Conservation (phyloP, 92 coral and sea anemone species). For the Desmophyllum pertusum region DNA sequence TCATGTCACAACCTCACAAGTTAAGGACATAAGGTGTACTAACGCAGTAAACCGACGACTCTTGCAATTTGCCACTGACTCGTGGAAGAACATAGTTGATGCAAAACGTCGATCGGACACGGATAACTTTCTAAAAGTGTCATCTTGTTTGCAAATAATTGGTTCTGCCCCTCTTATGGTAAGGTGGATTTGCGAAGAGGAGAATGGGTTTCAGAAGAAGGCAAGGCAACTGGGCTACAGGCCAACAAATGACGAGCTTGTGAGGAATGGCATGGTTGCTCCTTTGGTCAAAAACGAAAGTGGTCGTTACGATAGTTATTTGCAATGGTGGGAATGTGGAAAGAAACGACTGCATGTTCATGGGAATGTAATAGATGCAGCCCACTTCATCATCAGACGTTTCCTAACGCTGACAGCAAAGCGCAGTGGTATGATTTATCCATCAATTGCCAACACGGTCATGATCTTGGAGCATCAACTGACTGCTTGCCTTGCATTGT, state of each 20-base stretch:
- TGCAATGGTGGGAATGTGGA: constrained; percentile 75
- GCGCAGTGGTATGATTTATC: constrained; percentile 51
- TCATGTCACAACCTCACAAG: constrained; percentile 12
- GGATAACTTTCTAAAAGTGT: constrained; percentile 69
- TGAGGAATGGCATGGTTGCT: constrained; percentile 66
- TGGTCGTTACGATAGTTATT: constrained; percentile 62
- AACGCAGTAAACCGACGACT: constrained; percentile 58
- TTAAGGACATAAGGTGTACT: constrained; percentile 23
- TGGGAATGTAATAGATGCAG: constrained; percentile 63
- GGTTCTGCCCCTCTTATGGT: constrained; percentile 38
- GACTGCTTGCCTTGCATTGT: constrained; percentile 71
- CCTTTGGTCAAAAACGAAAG: not conserved
- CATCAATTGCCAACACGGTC: constrained; percentile 73
- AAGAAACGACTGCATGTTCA: constrained; percentile 52
- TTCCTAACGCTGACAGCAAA: constrained; percentile 73
- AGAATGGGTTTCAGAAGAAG: constrained; percentile 44
- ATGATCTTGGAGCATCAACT: constrained; percentile 74
- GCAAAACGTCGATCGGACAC: constrained; percentile 54
- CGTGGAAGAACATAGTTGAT: constrained; percentile 51
- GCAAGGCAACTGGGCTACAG: not conserved
- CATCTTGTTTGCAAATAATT: constrained; percentile 66
- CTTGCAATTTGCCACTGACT: constrained; percentile 40
- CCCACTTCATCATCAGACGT: constrained; percentile 60
- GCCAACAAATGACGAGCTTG: constrained; percentile 1
- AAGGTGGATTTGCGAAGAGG: constrained; percentile 65